Evolutionary conservation across 1,140 invertebrate species (phyloP).

Genomic region (Aphelinus certus): DNA sequence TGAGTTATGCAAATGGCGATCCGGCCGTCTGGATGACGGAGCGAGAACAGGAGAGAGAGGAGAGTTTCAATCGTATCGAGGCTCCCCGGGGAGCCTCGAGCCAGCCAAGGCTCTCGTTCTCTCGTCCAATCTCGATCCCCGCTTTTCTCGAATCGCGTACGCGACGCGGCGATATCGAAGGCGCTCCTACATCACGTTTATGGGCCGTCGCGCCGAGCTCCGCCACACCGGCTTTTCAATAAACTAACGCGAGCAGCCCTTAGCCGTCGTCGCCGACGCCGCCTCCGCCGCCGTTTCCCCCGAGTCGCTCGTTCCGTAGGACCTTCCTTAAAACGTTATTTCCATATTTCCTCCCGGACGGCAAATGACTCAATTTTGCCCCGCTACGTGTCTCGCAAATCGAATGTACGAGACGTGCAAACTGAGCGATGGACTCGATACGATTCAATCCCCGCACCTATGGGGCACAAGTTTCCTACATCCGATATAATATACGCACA

Average conservation of each 20-base stretch:
- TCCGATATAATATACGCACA: no score
- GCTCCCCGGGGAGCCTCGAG: slow-evolving; percentile 13
- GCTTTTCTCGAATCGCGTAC: slow-evolving; percentile 1
- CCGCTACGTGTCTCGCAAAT: slow-evolving; percentile 9
- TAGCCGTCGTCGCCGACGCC: no score
- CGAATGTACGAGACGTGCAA: not conserved
- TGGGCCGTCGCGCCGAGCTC: slow-evolving; percentile 27
- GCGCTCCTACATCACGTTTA: slow-evolving; percentile 34
- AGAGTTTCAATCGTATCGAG: slow-evolving; percentile 33
- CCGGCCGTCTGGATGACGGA: slow-evolving; percentile 8
- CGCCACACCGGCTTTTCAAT: slow-evolving; percentile 37
- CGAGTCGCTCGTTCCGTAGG: slow-evolving; percentile 30
- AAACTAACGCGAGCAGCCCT: slow-evolving; percentile 3
- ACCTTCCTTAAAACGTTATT: slow-evolving; percentile 28
- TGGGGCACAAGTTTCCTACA: not conserved
- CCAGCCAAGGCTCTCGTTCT: not conserved
- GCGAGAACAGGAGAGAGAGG: not conserved
- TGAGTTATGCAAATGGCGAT: slow-evolving; percentile 36
- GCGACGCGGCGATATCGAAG: slow-evolving; percentile 25
- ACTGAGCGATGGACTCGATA: slow-evolving; percentile 18
- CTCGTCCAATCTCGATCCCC: slow-evolving; percentile 36
- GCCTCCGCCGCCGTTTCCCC: slow-evolving; percentile 2
- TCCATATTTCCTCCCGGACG: slow-evolving; percentile 23
- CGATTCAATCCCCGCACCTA: not conserved
- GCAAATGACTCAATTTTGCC: slow-evolving; percentile 29